Conservation (phyloP, 2,888 invertebrate species). For the Eledone cirrhosa region DNA sequence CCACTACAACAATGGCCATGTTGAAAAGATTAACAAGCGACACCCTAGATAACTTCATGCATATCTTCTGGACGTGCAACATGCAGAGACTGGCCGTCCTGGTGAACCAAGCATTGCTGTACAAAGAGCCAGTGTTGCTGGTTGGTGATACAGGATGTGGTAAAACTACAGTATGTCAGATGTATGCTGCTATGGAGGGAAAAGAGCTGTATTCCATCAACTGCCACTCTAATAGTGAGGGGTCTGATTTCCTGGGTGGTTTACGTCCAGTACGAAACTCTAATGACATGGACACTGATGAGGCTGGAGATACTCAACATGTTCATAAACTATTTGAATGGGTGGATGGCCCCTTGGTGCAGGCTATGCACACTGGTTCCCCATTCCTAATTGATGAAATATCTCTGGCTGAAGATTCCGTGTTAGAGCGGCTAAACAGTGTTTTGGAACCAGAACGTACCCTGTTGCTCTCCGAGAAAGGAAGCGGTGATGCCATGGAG, state of each 20-base stretch:
- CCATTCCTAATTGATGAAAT: conserved; percentile 98
- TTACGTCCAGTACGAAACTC: conserved; percentile 85
- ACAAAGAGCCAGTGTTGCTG: conserved; percentile 91
- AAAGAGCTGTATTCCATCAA: conserved; percentile 84
- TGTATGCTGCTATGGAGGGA: conserved; percentile 75
- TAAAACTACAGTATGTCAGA: conserved; percentile 94
- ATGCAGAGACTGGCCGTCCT: conserved; percentile 79
- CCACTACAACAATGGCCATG: conserved; percentile 74
- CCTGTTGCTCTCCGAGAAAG: conserved; percentile 88
- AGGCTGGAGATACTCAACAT: conserved; percentile 27
- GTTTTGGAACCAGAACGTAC: conserved; percentile 91
- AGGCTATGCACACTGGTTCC: conserved; percentile 86
- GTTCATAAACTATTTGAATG: conserved; percentile 83
- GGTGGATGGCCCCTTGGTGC: conserved; percentile 94
- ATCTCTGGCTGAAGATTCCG: conserved; percentile 97
- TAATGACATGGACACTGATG: conserved; percentile 34
- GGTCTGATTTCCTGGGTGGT: conserved; percentile 96
- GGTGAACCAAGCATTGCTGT: conserved; percentile 80
- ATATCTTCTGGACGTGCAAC: conserved; percentile 94
- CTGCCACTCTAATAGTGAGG: conserved; percentile 99
- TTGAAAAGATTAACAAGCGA: conserved; percentile 44
- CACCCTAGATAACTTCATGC: conserved; percentile 71
- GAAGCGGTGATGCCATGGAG: conserved; percentile 67
- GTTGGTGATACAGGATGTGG: conserved; percentile 98
- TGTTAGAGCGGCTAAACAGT: conserved; percentile 95